A percentile compares a stretch with the other conserved stretches of the same genome.
phyloP scores from a whole-genome alignment of 2,797 vertebrate species.

The Syngnathus acus region DNA sequence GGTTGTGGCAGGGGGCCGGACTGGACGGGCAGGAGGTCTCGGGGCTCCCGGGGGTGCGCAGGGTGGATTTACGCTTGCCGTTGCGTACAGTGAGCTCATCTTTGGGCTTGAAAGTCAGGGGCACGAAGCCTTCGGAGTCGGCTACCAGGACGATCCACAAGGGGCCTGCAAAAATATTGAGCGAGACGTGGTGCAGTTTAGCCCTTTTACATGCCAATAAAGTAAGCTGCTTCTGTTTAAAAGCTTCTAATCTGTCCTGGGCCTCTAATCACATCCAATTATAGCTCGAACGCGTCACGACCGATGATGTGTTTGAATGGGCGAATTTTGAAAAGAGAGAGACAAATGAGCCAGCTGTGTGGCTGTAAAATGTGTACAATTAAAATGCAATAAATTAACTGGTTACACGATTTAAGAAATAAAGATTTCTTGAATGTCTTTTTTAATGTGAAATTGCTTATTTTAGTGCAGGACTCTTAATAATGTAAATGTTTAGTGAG shows the following conservation, averaged over 20 bases:
- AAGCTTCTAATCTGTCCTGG: slow-evolving; percentile 57
- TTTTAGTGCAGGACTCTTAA: neutral
- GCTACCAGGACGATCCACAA: slow-evolving; percentile 85
- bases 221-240: slow-evolving; percentile 63
- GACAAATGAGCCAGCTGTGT: neutral
- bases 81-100: slow-evolving; percentile 82
- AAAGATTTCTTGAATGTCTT: too few relatives aligned
- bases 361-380: neutral
- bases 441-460: too few relatives aligned
- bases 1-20: slow-evolving; percentile 36
- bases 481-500: neutral
- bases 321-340: neutral
- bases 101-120: slow-evolving; percentile 74
- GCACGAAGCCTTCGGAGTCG: slow-evolving; percentile 85
- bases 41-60: slow-evolving; percentile 40
- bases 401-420: too few relatives aligned
- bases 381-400: too few relatives aligned
- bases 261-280: slow-evolving; percentile 66
- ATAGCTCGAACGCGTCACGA: slow-evolving; percentile 37
- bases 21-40: slow-evolving; percentile 51
- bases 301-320: neutral
- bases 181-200: neutral
- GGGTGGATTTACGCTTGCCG: slow-evolving; percentile 62
- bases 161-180: slow-evolving; percentile 62
- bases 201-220: neutral